Conservation (phyloP, 2,113 vertebrate genomes). For the Semicossyphus pulcher region DNA sequence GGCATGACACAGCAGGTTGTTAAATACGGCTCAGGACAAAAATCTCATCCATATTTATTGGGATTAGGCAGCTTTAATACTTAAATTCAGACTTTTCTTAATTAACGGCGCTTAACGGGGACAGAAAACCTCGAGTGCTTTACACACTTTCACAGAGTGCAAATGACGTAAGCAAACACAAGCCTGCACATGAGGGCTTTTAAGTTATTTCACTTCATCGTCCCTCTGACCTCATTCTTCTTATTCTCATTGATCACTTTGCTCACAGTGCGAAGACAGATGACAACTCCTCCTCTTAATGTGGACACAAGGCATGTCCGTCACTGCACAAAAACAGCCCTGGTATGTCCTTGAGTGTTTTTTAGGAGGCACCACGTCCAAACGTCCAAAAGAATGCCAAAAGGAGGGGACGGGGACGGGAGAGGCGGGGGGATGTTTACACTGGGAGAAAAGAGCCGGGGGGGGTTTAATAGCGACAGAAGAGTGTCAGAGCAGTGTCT, state of each 20-base stretch:
- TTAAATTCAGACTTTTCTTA: slow-evolving; percentile 64
- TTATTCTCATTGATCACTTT: not conserved
- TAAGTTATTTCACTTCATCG: slow-evolving; percentile 13
- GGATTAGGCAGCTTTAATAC: slow-evolving; percentile 73
- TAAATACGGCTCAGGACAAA: slow-evolving; percentile 34
- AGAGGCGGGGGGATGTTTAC: slow-evolving; percentile 58
- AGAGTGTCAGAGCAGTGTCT: slow-evolving; percentile 31
- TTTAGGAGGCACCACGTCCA: slow-evolving; percentile 24
- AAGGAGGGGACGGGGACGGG: slow-evolving; percentile 35
- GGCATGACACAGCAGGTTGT: slow-evolving; percentile 54
- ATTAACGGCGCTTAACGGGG: slow-evolving; percentile 50
- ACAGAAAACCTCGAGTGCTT: slow-evolving; percentile 33
- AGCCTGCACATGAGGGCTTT: slow-evolving; percentile 3
- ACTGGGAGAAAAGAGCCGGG: slow-evolving; percentile 27
- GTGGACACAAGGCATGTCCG: slow-evolving; percentile 31
- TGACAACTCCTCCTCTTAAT: slow-evolving; percentile 13
- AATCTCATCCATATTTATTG: slow-evolving; percentile 74
- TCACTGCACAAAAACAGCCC: slow-evolving; percentile 25
- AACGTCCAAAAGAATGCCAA: slow-evolving; percentile 19
- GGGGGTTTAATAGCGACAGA: slow-evolving; percentile 37
- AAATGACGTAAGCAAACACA: slow-evolving; percentile 19
- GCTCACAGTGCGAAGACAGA: not conserved
- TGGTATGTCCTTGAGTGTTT: slow-evolving; percentile 18
- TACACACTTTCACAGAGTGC: slow-evolving; percentile 21
- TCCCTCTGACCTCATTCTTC: not conserved